These are phyloP conservation scores for Pangasius mekongensis DNA, from an alignment of 2,797 vertebrate species.

Conservation along the genomic window DNA sequence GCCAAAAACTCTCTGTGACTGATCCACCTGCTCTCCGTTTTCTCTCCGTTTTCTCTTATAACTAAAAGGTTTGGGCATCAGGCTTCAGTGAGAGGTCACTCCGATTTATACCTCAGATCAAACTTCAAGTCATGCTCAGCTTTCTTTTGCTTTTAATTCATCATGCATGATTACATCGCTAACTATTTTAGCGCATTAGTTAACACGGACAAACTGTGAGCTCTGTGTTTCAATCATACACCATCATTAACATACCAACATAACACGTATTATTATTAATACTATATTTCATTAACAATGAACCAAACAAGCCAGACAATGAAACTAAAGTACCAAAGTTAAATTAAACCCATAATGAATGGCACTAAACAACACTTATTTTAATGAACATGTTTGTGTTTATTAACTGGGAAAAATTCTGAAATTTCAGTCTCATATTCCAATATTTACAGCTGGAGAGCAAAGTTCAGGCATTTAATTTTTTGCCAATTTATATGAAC, in stretches of 20 bases:
- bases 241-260: neutral
- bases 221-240: neutral
- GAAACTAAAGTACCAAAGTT: neutral
- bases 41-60: neutral
- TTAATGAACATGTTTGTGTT: neutral
- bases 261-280: neutral
- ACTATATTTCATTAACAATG: neutral
- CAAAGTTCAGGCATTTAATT: neutral
- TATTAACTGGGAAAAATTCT: neutral
- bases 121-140: neutral
- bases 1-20: constrained; percentile 6
- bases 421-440: too few relatives aligned
- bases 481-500: neutral
- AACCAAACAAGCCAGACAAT: neutral
- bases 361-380: neutral
- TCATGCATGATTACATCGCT: neutral
- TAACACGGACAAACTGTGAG: neutral
- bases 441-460: neutral
- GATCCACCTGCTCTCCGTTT: constrained; percentile 10
- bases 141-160: neutral
- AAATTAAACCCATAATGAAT: neutral
- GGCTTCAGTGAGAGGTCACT: neutral
- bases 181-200: neutral
- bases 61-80: neutral
- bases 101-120: neutral